Evolutionary conservation across 64 coral and sea anemone genomes (phyloP), one percentile per base, ranked within the genome.

Genomic region (Montipora capricornis): DNA sequence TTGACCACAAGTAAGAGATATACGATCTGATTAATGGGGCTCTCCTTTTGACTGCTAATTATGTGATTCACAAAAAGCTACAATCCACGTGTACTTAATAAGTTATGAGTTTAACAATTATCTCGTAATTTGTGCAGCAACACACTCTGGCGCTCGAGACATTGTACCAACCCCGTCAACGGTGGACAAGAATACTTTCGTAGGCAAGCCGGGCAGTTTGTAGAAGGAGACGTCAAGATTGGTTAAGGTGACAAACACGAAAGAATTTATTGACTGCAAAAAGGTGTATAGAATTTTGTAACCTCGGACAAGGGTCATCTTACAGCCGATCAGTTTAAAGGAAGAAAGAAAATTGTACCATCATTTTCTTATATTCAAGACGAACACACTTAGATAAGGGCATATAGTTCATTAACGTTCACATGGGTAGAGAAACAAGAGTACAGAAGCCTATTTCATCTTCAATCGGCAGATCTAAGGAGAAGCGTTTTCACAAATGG

Each of bases 1-100:
- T 73, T 46, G 61, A 88, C 85, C 83, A 68, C 92, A 93, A 93
- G 62, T 50, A 64, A 86, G 70, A 37, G 82, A 4, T 71, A 73
- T 68, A 86, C 66, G 6, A 45, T 17, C 9, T 86, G 45, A 86
- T 86, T 29, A 86, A 86, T 86, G 66, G 19, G 9, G 47, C 37
- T 37, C 37, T 37, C 12, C 74, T 78, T 93, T 93, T 93, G 49
- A 93, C 73, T 51, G 92, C 66, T 93, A 24, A 80, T 93, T 88
- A 80, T 78, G 11, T 10, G 83, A 80, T 47, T 80, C 84, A 22
- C 57, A 44, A 86, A 29, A 29, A 49, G 16, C 44, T 64, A 86
- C 19, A 86, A 37, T 86, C 17, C 82, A 86, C 82, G 82, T 86
- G 82, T 70, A 51, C 46, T 86, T 51, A 86, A 86, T 86, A 73